phyloP scores from a whole-genome alignment of 1,140 invertebrate species.

The Trypoxylus dichotomus region DNA sequence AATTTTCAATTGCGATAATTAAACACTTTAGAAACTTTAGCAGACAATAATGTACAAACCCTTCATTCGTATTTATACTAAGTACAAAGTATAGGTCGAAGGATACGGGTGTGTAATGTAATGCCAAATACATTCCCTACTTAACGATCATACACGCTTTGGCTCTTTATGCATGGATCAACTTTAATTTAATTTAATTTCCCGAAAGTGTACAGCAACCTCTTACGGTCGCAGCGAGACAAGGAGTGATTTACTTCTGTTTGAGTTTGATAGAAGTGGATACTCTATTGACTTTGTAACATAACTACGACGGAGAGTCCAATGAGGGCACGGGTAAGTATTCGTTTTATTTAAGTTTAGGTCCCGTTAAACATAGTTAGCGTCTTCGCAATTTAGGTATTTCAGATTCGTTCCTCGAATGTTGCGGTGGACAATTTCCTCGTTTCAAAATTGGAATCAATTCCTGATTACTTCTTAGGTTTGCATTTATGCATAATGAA shows the following conservation, averaged over 20 bases:
- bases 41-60: too few relatives aligned
- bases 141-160: not conserved
- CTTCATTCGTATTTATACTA: too few relatives aligned
- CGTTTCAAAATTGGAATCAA: not conserved
- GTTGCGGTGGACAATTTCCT: not conserved
- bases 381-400: constrained; percentile 12
- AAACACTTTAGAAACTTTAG: too few relatives aligned
- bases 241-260: constrained; percentile 40
- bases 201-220: constrained; percentile 15
- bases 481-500: too few relatives aligned
- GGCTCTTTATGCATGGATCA: not conserved
- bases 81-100: too few relatives aligned
- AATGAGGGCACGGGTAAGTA: constrained; percentile 28
- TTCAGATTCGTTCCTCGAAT: not conserved
- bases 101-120: not conserved
- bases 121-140: not conserved
- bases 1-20: too few relatives aligned
- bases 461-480: not conserved
- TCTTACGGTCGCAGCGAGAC: constrained; percentile 30
- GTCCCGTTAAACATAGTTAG: constrained; percentile 20
- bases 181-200: constrained; percentile 18
- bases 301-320: constrained; percentile 34
- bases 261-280: constrained; percentile 41
- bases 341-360: constrained; percentile 23
- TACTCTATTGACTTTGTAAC: constrained; percentile 42